Percentiles rank a stretch among this genome's conserved stretches.
These are phyloP conservation scores for Indicator maculatus DNA, from an alignment of 2,113 vertebrate genomes.

Conservation along the genomic window DNA sequence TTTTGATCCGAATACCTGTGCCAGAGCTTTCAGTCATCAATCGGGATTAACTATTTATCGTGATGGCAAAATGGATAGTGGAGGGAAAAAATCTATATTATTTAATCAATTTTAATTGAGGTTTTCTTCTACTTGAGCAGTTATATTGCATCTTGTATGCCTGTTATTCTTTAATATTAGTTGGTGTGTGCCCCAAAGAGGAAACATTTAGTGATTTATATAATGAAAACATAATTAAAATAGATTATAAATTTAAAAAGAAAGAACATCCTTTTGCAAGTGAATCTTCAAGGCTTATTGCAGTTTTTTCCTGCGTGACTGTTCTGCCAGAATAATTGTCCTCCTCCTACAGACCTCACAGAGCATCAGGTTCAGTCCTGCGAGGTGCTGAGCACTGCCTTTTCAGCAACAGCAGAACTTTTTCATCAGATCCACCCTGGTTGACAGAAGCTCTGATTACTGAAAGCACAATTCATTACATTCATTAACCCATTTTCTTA, in stretches of 20 bases:
- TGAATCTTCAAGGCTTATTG: neutral
- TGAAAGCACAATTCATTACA: neutral
- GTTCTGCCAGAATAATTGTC: neutral
- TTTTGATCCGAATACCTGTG: neutral
- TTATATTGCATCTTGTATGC: neutral
- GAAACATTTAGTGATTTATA: neutral
- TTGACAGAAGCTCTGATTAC: neutral
- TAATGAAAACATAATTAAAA: neutral
- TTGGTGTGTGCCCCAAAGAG: neutral
- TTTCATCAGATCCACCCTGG: neutral
- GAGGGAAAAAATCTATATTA: neutral
- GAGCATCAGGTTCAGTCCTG: neutral
- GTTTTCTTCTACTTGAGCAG: neutral
- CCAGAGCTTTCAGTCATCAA: conserved; percentile 31
- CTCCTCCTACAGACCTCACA: neutral
- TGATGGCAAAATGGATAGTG: neutral
- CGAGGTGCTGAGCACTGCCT: neutral
- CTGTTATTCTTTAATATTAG: neutral
- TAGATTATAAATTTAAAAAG: neutral
- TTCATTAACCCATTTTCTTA: neutral
- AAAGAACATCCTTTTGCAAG: neutral
- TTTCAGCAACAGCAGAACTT: neutral
- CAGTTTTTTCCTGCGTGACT: neutral
- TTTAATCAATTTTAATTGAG: neutral
- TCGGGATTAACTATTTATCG: conserved; percentile 33